Evolutionary conservation across 2,888 invertebrate species (phyloP).

Genomic region (Noctuana brunneofusca): DNA sequence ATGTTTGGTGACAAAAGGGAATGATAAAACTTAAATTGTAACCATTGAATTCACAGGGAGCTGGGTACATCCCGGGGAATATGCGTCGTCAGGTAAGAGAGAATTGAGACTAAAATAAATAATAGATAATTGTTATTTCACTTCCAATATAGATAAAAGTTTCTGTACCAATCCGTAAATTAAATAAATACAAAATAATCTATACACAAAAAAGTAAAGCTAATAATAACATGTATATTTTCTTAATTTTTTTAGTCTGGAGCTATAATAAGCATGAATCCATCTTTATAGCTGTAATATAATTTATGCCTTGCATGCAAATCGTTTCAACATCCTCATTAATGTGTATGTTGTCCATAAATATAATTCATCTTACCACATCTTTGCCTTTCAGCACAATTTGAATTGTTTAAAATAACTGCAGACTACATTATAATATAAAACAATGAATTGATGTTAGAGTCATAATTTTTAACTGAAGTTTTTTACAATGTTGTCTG

Average conservation of each 20-base stretch:
- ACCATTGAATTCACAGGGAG: slow-evolving; percentile 85
- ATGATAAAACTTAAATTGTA: slow-evolving; percentile 8
- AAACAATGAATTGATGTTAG: neutral
- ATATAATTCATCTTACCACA: slow-evolving; percentile 25
- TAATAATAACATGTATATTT: neutral
- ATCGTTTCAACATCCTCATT: slow-evolving; percentile 19
- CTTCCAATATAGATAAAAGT: neutral
- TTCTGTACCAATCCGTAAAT: neutral
- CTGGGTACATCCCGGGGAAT: slow-evolving; percentile 99
- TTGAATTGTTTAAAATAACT: slow-evolving; percentile 3
- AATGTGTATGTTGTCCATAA: slow-evolving; percentile 15
- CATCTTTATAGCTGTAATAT: slow-evolving; percentile 5
- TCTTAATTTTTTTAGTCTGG: neutral
- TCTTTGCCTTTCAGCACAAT: slow-evolving; percentile 9
- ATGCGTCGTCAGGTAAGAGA: slow-evolving; percentile 96
- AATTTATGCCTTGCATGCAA: slow-evolving; percentile 31
- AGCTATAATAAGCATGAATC: slow-evolving; percentile 2
- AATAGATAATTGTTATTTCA: neutral
- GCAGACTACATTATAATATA: slow-evolving; percentile 17
- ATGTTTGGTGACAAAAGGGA: slow-evolving; percentile 2
- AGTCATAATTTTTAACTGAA: neutral
- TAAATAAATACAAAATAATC: neutral
- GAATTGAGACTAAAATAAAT: neutral
- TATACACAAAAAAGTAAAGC: neutral
- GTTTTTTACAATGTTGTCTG: slow-evolving; percentile 21